Evolutionary conservation across 2,797 vertebrate species (phyloP).

Genomic region (Epinephelus malabaricus): DNA sequence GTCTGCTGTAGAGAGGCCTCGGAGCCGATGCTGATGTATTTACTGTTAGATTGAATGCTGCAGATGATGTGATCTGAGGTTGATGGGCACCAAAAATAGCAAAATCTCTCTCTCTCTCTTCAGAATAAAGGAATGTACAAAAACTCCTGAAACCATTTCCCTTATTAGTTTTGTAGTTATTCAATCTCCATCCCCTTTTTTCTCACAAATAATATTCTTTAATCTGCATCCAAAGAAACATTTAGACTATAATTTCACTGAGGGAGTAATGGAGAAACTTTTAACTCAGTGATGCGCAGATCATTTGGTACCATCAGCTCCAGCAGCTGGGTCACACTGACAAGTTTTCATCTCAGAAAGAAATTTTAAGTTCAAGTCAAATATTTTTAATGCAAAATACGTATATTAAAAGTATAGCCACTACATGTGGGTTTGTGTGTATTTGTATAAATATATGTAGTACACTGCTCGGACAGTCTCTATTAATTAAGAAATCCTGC

Average conservation of each 20-base stretch:
- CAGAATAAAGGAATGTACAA: conserved; percentile 68
- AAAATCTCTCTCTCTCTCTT: conserved; percentile 53
- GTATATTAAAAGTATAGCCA: not conserved
- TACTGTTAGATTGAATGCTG: conserved; percentile 66
- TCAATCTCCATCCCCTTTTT: conserved; percentile 65
- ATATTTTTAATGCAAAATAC: not conserved
- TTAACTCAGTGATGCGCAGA: conserved; percentile 25
- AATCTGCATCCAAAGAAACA: conserved; percentile 61
- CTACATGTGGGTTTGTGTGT: too few species aligned
- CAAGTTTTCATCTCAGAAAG: not conserved
- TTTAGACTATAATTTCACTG: conserved; percentile 42
- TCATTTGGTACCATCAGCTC: not conserved
- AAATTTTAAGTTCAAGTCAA: not conserved
- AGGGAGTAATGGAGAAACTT: conserved; percentile 50
- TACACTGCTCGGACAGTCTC: too few species aligned
- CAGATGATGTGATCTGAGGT: conserved; percentile 74
- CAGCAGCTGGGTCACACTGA: not conserved
- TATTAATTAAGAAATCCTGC: too few species aligned
- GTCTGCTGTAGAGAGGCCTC: conserved; percentile 67
- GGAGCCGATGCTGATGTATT: conserved; percentile 73
- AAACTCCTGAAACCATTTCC: conserved; percentile 69
- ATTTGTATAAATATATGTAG: too few species aligned
- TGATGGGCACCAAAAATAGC: conserved; percentile 71
- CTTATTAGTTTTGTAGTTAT: conserved; percentile 77
- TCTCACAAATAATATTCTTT: conserved; percentile 59